A percentile compares a stretch with the other conserved stretches of the same genome.
Conservation (phyloP, 2,888 invertebrate genomes). For the Platycheirus albimanus region DNA sequence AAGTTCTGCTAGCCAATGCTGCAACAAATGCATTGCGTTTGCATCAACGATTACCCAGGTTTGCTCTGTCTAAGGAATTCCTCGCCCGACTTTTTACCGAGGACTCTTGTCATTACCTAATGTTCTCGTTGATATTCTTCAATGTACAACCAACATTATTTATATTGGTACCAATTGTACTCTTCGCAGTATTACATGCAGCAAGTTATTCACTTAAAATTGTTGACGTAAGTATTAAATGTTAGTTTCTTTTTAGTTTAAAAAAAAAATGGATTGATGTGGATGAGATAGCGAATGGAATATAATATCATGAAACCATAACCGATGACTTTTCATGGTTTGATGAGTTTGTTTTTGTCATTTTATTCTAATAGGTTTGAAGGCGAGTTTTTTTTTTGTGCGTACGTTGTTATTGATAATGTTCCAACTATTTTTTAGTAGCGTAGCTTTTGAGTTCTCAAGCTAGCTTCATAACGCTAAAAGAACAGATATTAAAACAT, state of each 20-base stretch:
- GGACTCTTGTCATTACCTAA: conserved; percentile 97
- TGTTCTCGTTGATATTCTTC: conserved; percentile 97
- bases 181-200: conserved; percentile 96
- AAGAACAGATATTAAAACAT: too few species aligned
- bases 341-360: too few species aligned
- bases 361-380: too few species aligned
- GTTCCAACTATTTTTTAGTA: too few species aligned
- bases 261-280: too few species aligned
- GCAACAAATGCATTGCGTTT: conserved; percentile 97
- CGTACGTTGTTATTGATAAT: too few species aligned
- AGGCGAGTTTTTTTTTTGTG: too few species aligned
- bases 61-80: conserved; percentile 92
- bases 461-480: too few species aligned
- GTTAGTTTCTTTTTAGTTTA: too few species aligned
- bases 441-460: too few species aligned
- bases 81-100: conserved; percentile 91
- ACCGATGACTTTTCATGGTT: neutral
- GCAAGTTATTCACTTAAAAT: conserved; percentile 95
- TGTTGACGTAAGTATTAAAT: conserved; percentile 91
- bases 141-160: conserved; percentile 94
- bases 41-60: conserved; percentile 95
- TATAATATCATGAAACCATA: neutral
- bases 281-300: too few species aligned
- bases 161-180: conserved; percentile 93
- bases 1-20: conserved; percentile 95